Conservation (phyloP, 2,797 vertebrate genomes). For the Varecia variegata region DNA sequence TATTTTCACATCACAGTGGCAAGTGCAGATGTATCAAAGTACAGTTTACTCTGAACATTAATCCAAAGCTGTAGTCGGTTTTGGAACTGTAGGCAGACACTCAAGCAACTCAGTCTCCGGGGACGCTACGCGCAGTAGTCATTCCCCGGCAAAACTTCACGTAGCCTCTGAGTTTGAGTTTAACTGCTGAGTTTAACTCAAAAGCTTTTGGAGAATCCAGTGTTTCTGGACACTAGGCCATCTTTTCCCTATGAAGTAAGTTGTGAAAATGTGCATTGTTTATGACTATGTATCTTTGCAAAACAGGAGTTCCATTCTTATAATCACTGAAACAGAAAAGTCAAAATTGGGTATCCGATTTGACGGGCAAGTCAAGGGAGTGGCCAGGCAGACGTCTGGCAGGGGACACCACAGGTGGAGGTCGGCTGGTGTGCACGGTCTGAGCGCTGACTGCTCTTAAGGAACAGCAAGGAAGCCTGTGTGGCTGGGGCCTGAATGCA, state of each 20-base stretch:
- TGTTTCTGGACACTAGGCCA: not conserved
- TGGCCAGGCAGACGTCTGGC: not conserved
- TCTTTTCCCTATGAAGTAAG: not conserved
- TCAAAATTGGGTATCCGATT: too few relatives aligned
- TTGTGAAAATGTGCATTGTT: not conserved
- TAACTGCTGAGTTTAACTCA: not conserved
- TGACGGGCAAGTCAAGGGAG: not conserved
- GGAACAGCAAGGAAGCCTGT: not conserved
- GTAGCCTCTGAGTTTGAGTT: not conserved
- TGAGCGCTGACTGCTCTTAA: not conserved
- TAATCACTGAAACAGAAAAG: not conserved
- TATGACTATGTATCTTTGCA: not conserved
- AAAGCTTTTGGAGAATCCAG: not conserved
- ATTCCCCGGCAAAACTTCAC: not conserved
- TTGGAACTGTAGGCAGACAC: accelerated
- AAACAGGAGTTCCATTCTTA: not conserved
- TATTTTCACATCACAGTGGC: not conserved
- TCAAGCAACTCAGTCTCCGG: not conserved
- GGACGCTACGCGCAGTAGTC: accelerated
- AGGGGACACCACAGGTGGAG: not conserved
- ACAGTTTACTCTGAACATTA: not conserved
- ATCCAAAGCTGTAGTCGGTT: accelerated
- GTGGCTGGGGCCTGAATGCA: not conserved
- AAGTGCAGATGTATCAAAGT: not conserved
- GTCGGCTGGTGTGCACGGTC: not conserved